phyloP scores from a whole-genome alignment of 2,797 vertebrate genomes.

The Hylomyscus alleni region DNA sequence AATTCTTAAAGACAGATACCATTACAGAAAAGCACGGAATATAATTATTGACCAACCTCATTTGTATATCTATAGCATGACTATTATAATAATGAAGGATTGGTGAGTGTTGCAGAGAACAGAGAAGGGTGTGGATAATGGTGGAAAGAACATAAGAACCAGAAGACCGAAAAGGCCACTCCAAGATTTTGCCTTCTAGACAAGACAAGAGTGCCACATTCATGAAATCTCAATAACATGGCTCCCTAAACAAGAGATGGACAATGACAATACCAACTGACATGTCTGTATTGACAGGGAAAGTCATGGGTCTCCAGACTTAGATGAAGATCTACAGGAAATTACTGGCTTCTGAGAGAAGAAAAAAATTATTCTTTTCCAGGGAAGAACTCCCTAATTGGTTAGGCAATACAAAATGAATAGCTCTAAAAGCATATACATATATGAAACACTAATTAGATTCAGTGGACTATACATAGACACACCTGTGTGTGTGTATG shows the following conservation, averaged over 20 bases:
- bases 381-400: not conserved
- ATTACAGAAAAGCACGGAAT: not conserved
- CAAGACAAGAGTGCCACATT: not conserved
- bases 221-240: not conserved
- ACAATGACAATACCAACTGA: not conserved
- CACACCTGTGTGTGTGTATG: too few species aligned
- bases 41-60: not conserved
- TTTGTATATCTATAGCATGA: not conserved
- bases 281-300: not conserved
- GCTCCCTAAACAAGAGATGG: not conserved
- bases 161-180: not conserved
- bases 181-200: not conserved
- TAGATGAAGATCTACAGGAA: not conserved
- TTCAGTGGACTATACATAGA: too few species aligned
- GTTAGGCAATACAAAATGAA: too few species aligned
- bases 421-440: too few species aligned
- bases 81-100: not conserved
- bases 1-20: not conserved
- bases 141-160: not conserved
- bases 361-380: not conserved
- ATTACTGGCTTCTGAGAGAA: not conserved
- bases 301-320: not conserved
- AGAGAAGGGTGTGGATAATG: not conserved
- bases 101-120: not conserved
- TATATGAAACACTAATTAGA: too few species aligned